These are phyloP conservation scores for Meandrusa payeni DNA, from an alignment of 2,888 invertebrate species.

Conservation along the genomic window DNA sequence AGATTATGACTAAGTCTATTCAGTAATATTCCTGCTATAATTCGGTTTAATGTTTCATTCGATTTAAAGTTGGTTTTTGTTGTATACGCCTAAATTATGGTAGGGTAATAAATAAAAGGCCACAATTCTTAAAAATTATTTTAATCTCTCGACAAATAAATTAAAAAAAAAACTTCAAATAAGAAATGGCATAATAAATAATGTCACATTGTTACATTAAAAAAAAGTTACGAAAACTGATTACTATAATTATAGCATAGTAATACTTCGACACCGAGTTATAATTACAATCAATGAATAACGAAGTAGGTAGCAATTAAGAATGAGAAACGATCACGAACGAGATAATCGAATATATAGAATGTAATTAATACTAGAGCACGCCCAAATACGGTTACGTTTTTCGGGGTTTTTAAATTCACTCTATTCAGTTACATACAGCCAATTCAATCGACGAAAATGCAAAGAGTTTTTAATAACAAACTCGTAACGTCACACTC, in stretches of 20 bases:
- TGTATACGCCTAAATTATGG: too few species aligned
- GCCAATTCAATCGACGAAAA: conserved; percentile 44
- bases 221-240: conserved; percentile 42
- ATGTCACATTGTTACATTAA: conserved; percentile 52
- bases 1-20: too few species aligned
- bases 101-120: conserved; percentile 30
- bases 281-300: conserved; percentile 47
- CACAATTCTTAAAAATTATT: conserved; percentile 64
- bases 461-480: conserved; percentile 43
- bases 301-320: conserved; percentile 48
- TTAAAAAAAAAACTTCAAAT: conserved; percentile 70
- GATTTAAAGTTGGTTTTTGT: too few species aligned
- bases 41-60: too few species aligned
- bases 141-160: conserved; percentile 79
- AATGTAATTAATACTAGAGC: conserved; percentile 37
- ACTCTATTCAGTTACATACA: conserved; percentile 42
- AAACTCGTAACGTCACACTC: conserved; percentile 63
- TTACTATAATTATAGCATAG: conserved; percentile 37
- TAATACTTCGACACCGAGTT: conserved; percentile 53
- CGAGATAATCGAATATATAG: conserved; percentile 30
- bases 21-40: too few species aligned
- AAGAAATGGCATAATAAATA: conserved; percentile 66
- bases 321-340: conserved; percentile 35
- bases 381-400: conserved; percentile 37
- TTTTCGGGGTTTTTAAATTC: conserved; percentile 59